Evolutionary conservation across 2,113 vertebrate genomes (phyloP), one percentile per base, ranked within the genome.

Genomic region (Thamnophis sirtalis): DNA sequence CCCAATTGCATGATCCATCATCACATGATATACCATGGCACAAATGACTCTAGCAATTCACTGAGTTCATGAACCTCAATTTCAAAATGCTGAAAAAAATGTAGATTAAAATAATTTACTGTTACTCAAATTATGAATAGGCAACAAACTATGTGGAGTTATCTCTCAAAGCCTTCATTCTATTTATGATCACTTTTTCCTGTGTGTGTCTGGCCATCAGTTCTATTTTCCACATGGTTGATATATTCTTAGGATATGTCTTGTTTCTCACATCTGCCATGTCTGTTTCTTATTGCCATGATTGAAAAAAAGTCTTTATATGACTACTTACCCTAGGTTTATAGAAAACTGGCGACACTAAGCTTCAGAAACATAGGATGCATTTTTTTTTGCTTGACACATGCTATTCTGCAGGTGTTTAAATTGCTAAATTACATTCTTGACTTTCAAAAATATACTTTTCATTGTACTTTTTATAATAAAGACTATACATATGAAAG

Each of bases 391-490:
- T 58, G 84, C 56, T 53, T 89, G 58, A 87, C 90, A 91, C 84
- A 91, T 63, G 91, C 11, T 0, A 0, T 1, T 90, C 51, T 48
- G 22, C 63, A 88, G 84, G 0, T 13, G 0, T 87, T 8, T 38
- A 80, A 22, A 24, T 19, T 51, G 17, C 21, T 60, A 84, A 63
- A 22, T 89, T 1, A 17, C 13, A 10, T 5, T 0, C 3, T 91
- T 95, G 89, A 84, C 3, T 0, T 28, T 33, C 4, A n/a, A 22
- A 9, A 0, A 0, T 68, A 38, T 24, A 28, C 9, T n/a, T 84
- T 87, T 4, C 22, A 80, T 85, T 49, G 2, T 91, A 33, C 0
- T 9, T 33, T 88, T 49, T 4, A 21, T 54, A 49, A 73, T 89
- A 56, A 58, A 53, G 87, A 89, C 49, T 80, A 1, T 53, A 49